A percentile compares a stretch with the other conserved stretches of the same genome.
phyloP scores from a whole-genome alignment of 2,888 invertebrate species.

The Abrostola tripartita region DNA sequence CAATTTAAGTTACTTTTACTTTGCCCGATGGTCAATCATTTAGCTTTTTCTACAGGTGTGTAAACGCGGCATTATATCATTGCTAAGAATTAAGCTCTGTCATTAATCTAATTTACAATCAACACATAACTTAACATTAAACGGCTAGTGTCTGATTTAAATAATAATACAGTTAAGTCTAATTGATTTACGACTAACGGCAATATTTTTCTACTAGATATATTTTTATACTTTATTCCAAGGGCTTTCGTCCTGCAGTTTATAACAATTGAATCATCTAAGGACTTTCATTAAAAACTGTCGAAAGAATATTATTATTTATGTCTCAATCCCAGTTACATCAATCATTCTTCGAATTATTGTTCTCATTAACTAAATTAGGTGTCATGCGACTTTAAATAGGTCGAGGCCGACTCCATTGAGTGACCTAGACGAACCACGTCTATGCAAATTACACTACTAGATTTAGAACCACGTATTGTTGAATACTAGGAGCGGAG shows the following conservation, averaged over 20 bases:
- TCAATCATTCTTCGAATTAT: conserved; percentile 61
- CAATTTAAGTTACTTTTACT: no score
- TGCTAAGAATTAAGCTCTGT: conserved; percentile 28
- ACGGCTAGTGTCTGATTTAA: conserved; percentile 24
- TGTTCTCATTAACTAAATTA: conserved; percentile 75
- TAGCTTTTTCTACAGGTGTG: neutral
- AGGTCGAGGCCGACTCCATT: conserved; percentile 78
- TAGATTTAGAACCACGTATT: conserved; percentile 59
- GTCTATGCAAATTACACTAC: conserved; percentile 53
- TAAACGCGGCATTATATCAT: conserved; percentile 22
- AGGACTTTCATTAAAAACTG: conserved; percentile 14
- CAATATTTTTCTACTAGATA: conserved; percentile 12
- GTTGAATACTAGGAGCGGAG: conserved; percentile 29
- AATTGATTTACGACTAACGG: conserved; percentile 27
- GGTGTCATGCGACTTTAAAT: conserved; percentile 71
- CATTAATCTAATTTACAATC: conserved; percentile 40
- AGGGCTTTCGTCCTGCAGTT: conserved; percentile 19
- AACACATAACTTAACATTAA: conserved; percentile 24
- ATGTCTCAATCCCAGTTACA: conserved; percentile 37
- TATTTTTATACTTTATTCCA: conserved; percentile 12
- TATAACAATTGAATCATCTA: conserved; percentile 21
- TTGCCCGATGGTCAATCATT: neutral
- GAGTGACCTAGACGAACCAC: conserved; percentile 65
- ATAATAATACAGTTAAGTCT: conserved; percentile 13
- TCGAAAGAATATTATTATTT: conserved; percentile 23